Evolutionary conservation across 2,113 vertebrate species (phyloP).

Genomic region (Trogon surrucura): DNA sequence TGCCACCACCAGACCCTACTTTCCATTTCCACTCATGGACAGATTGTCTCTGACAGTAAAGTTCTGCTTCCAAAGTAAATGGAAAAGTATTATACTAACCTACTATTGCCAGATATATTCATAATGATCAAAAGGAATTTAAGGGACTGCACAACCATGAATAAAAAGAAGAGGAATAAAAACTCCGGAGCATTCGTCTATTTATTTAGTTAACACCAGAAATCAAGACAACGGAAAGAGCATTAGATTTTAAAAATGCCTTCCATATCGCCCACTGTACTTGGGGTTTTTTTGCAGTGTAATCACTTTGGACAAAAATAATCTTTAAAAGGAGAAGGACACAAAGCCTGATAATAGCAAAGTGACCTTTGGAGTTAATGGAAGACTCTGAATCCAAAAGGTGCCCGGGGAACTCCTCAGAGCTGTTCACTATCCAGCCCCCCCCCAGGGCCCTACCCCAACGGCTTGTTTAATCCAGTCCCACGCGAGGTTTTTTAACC

Average conservation of each 20-base stretch:
- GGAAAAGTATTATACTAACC: neutral
- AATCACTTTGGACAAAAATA: neutral
- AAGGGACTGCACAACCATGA: neutral
- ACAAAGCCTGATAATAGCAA: neutral
- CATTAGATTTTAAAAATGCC: neutral
- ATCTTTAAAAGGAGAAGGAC: neutral
- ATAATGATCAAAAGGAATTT: neutral
- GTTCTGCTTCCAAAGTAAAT: neutral
- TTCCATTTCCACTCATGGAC: neutral
- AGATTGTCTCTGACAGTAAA: neutral
- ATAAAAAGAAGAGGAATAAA: neutral
- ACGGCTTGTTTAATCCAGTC: neutral
- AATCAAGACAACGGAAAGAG: neutral
- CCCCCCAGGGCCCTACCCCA: neutral
- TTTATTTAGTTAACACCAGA: neutral
- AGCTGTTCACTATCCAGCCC: neutral
- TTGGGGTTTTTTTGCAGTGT: neutral
- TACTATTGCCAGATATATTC: neutral
- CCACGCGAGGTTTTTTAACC: neutral
- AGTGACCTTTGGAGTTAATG: neutral
- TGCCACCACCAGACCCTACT: neutral
- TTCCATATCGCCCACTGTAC: neutral
- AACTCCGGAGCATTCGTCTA: fast-evolving
- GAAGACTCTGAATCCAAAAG: neutral
- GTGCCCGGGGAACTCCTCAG: neutral